Base-by-base conservation (phyloP, 2,797 vertebrate genomes). In the Euthynnus affinis region DNA sequence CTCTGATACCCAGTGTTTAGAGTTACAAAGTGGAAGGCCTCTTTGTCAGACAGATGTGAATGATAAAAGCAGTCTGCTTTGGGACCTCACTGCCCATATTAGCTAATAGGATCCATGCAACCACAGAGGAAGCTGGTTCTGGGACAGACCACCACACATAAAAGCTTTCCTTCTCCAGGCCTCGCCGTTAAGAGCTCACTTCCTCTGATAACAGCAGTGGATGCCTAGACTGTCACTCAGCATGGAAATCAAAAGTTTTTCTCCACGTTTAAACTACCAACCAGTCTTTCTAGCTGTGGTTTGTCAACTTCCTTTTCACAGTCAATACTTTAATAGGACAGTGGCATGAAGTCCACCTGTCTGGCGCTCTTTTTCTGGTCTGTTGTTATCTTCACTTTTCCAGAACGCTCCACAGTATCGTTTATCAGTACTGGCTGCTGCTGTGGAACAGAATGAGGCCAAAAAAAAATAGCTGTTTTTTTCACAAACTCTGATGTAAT, bases 61-160 rank as follows among this genome's bases (percentile, higher is more conserved):
- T 79, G 85, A 93, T 93, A 88, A 92, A 82, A 76, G 61, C 42
- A 10, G 78, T 13, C 69, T 59, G 32, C 71, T 82, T 29, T 80
- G 75, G 78, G 88, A 83, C 69, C 74, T 78, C 67, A 2, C 32
- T 69, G 12, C 78, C 66, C 55, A 37, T 79, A 78, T 79, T 65
- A 76, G 49, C 82, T 93, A 92, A 93, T 91, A 68, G 71, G 78
- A 89, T 85, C 87, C 84, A 85, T 91, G 76, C 72, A 79, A 78
- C 84, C 88, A 8, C 90, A 92, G 74, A 86, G 92, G 91, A 93
- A 92, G 90, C 72, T 52, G 76, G 15, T 89, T 76, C 74, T 78
- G 57, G 76, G 67, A 85, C 71, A 22, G 49, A 77, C 74, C 27
- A 58, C 81, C 52, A 56, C 80, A 81, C 76, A 83, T 83, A 70